A percentile compares a stretch with the other conserved stretches of the same genome.
Conservation (phyloP, 2,888 invertebrate genomes). For the Thereva unica region DNA sequence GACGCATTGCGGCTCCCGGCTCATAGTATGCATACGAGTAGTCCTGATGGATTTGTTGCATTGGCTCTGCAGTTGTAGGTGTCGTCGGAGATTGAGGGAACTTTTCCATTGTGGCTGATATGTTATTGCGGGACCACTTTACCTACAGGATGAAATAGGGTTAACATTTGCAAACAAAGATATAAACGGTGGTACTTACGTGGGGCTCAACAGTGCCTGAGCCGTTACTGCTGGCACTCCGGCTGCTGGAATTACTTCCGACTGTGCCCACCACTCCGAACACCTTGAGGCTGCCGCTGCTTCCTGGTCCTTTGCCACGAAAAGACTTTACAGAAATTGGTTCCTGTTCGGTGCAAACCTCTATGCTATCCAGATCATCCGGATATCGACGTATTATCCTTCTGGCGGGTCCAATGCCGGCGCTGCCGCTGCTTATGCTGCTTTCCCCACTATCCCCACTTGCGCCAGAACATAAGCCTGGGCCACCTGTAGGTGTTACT, state of each 20-base stretch:
- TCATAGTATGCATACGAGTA: slow-evolving; percentile 86
- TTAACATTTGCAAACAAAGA: not conserved
- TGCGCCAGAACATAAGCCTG: slow-evolving; percentile 27
- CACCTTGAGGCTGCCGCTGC: slow-evolving; percentile 19
- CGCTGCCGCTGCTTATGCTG: slow-evolving; percentile 49
- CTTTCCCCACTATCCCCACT: slow-evolving; percentile 20
- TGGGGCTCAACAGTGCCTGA: slow-evolving; percentile 15
- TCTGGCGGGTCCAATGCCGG: slow-evolving; percentile 45
- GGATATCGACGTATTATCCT: slow-evolving; percentile 51
- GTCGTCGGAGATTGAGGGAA: slow-evolving; percentile 56
- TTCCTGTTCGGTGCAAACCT: slow-evolving; percentile 54
- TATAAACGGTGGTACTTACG: slow-evolving; percentile 18
- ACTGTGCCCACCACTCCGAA: slow-evolving; percentile 17
- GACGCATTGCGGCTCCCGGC: slow-evolving; percentile 65
- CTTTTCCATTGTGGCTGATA: slow-evolving; percentile 63
- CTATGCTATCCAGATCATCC: slow-evolving; percentile 56
- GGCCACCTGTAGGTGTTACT: slow-evolving; percentile 29
- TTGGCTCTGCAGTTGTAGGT: slow-evolving; percentile 45
- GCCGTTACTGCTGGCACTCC: slow-evolving; percentile 32
- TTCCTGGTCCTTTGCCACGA: slow-evolving; percentile 31
- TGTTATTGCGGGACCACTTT: slow-evolving; percentile 62
- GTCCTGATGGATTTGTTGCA: slow-evolving; percentile 61
- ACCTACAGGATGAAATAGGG: slow-evolving; percentile 46
- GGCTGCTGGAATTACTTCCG: slow-evolving; percentile 23
- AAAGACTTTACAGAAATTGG: slow-evolving; percentile 45